Base-by-base conservation (phyloP, 2,797 vertebrate species). In the Sphenodon punctatus region DNA sequence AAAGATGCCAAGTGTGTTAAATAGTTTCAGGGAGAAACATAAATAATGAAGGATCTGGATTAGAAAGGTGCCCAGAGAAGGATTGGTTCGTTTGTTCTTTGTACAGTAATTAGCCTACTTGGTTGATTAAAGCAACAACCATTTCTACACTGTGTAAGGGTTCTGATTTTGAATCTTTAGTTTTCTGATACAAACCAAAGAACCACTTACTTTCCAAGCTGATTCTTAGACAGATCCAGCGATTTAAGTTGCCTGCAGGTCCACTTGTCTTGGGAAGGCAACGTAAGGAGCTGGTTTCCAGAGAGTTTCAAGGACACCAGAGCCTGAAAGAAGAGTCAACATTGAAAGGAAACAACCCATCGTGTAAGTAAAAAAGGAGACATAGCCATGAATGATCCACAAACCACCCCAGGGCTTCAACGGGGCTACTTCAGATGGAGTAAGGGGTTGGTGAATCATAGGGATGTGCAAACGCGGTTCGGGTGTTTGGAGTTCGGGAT, bases 151-250 rank as follows among this genome's bases (percentile, higher is more conserved):
- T 51, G 58, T 61, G 41, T 0, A 0, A 80, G 63, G 71, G 71
- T 80, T 53, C 73, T 82, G 80, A 79, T 89, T 78, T 88, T 87
- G 56, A 59, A 82, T 72, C 64, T 85, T 88, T 89, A 80, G 71
- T 82, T 78, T 92, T 78, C 32, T 6, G 63, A 32, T 7, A 1
- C 80, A 82, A 75, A 75, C 9, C 30, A 67, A 78, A 64, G 75
- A n/a, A 63, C 78, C 76, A 96, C 97, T 92, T 96, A 99, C 98
- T 96, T 99, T 79, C 98, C 98, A 53, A 99, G 95, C 43, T 97
- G 97, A 94, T 99, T 99, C 92, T 93, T 97, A 65, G 98, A 99
- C 78, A 99, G 97, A 90, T 99, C 98, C 27, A 99, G 93, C 5
- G 96, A 97, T 93, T 97, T 97, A 58, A 99, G 97, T 25, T 95